Base-by-base conservation (phyloP, 2,797 vertebrate species). In the Ambastaia sidthimunki region DNA sequence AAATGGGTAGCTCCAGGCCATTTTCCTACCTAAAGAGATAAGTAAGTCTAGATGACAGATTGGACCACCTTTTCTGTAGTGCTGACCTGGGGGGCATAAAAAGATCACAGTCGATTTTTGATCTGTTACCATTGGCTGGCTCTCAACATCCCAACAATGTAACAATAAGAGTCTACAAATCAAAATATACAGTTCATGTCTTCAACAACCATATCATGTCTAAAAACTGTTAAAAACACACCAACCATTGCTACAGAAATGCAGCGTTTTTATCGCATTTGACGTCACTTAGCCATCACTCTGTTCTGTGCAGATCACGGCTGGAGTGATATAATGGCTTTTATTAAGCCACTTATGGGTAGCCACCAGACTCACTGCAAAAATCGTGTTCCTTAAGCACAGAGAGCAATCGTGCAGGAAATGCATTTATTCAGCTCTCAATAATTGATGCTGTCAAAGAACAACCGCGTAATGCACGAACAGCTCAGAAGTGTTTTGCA, bases 361-460 rank as follows among this genome's bases (percentile, higher is more conserved):
- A 67, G 9, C 41, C 19, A 7, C 3, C n/a, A 10, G 28, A 50
- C 37, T 31, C 60, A 19, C 5, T 60, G n/a, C 28, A 66, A 16
- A 31, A 62, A 65, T 68, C 5, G 12, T 59, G 41, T 34, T 41
- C 44, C 18, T 75, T 62, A 65, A 70, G 52, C 65, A 54, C 44
- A 67, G 23, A 67, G 15, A 68, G 25, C 68, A 48, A 7, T n/a
- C 67, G 50, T 76, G 80, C 72, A 44, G 72, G 60, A 50, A 65
- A 78, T 78, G 76, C 57, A 71, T 75, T 80, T 79, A 73, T 71
- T 84, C 66, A 76, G 69, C 37, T 47, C 57, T 71, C 68, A 67
- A 80, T 80, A 84, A 83, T 81, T 80, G 68, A 84, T 85, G 80
- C 80, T 70, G 71, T 80, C 47, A 62, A 52, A 67, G 55, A 74